A percentile compares a stretch with the other conserved stretches of the same genome.
These are phyloP conservation scores for Corythaeola cristata DNA, from an alignment of 2,113 vertebrate species.

Conservation along the genomic window DNA sequence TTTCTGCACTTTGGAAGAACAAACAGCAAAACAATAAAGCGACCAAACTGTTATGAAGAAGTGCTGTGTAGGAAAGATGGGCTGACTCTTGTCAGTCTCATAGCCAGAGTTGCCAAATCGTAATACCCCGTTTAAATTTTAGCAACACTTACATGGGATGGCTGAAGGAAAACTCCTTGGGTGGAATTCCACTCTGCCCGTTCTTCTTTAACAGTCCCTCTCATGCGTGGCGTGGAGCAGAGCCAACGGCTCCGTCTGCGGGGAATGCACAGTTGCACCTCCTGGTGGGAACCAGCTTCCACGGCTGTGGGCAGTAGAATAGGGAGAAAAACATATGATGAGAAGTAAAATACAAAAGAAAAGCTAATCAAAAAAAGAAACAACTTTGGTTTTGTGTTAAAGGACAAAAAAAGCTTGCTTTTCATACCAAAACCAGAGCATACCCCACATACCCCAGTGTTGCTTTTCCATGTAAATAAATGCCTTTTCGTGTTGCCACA, in stretches of 20 bases:
- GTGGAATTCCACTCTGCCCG: not conserved
- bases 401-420: not conserved
- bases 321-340: not conserved
- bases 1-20: constrained; percentile 51
- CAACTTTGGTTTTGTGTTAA: not conserved
- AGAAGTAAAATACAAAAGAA: not conserved
- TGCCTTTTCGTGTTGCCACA: not conserved
- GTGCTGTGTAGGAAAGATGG: not conserved
- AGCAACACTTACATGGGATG: not conserved
- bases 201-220: not conserved
- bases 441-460: not conserved
- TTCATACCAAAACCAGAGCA: not conserved
- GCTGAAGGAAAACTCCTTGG: not conserved
- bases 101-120: not conserved
- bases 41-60: constrained; percentile 4
- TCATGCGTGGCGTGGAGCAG: fast-evolving
- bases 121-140: not conserved
- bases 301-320: not conserved
- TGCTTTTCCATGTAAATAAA: not conserved
- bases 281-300: not conserved
- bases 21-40: constrained; percentile 49
- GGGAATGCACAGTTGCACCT: not conserved
- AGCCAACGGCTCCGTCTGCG: fast-evolving
- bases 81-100: not conserved
- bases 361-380: not conserved